Base-by-base conservation (phyloP, 2,888 invertebrate species). In the Hoplodrina ambigua region DNA sequence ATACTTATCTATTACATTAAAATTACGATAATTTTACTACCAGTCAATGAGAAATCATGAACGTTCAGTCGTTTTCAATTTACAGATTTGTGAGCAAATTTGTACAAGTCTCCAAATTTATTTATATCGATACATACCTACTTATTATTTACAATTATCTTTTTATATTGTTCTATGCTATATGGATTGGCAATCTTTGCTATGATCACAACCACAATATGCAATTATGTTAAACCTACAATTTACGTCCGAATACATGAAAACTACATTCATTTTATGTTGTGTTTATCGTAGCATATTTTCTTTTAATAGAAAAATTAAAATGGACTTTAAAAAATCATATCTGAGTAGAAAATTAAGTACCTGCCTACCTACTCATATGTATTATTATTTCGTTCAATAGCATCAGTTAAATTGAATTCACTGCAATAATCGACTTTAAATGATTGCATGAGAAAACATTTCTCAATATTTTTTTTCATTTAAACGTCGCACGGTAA, bases 181-280 rank as follows among this genome's bases (percentile, higher is more conserved):
- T 86, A 93, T 92, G 93, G 94, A 93, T 96, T 95, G 93, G 94
- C 93, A 94, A 94, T 93, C 94, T 93, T 90, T 86, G 90, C 90
- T 93, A 94, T 91, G 94, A 94, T 96, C 95, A 96, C 95, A 96
- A 96, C 95, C 95, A 94, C 93, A 94, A 89, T 94, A 93, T 92
- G 93, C 92, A 93, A 92, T 92, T 87, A 91, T 88, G 86, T 86
- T 89, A 80, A 66, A 79, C 73, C 81, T 84, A 84, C 81, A 77
- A 83, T 74, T 84, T 84, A 84, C 82, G 79, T 88, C 79, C 83
- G 81, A 84, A 76, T 78, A 85, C 75, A 81, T 81, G 83, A 83
- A 73, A 77, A 79, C 78, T 79, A 80, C 74, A 75, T 69, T 73
- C 57, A 63, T 73, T 76, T 70, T 67, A 75, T 69, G 58, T 71